phyloP scores from a whole-genome alignment of 2,888 invertebrate genomes.

The Elysia crispata region DNA sequence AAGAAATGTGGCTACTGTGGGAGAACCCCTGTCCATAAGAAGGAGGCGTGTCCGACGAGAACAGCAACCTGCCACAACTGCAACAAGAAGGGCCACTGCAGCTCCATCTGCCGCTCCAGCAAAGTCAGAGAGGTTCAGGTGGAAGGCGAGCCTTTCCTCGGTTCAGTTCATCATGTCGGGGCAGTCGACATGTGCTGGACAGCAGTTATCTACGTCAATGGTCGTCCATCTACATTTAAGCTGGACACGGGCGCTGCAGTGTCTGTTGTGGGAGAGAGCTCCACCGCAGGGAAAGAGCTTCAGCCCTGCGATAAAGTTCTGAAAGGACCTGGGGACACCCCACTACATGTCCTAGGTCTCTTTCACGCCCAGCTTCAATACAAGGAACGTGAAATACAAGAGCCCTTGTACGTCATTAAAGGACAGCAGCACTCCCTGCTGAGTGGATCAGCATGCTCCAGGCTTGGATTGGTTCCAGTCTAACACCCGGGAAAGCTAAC shows the following conservation, averaged over 20 bases:
- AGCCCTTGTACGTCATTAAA: too few relatives aligned
- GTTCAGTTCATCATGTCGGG: background rate
- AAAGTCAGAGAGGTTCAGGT: background rate
- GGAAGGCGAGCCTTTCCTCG: background rate
- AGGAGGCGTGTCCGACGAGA: background rate
- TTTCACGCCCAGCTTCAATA: too few relatives aligned
- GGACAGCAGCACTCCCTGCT: background rate
- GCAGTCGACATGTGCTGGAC: background rate
- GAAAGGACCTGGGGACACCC: too few relatives aligned
- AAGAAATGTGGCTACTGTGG: conserved; percentile 17
- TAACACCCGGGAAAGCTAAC: background rate
- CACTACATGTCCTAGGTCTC: too few relatives aligned
- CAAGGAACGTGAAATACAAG: too few relatives aligned
- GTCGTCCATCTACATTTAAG: too few relatives aligned
- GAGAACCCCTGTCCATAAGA: background rate
- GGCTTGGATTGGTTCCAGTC: background rate
- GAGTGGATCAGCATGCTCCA: background rate
- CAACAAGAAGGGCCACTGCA: conserved; percentile 3
- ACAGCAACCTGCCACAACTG: background rate
- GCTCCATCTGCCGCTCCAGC: background rate
- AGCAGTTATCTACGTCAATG: background rate
- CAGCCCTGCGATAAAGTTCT: too few relatives aligned
- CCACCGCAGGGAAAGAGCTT: too few relatives aligned
- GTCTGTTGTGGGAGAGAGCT: too few relatives aligned
- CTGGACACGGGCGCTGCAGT: too few relatives aligned